Evolutionary conservation across 2,888 invertebrate species (phyloP), one percentile per base, ranked within the genome.

Genomic region (Pristionchus maxplancki): DNA sequence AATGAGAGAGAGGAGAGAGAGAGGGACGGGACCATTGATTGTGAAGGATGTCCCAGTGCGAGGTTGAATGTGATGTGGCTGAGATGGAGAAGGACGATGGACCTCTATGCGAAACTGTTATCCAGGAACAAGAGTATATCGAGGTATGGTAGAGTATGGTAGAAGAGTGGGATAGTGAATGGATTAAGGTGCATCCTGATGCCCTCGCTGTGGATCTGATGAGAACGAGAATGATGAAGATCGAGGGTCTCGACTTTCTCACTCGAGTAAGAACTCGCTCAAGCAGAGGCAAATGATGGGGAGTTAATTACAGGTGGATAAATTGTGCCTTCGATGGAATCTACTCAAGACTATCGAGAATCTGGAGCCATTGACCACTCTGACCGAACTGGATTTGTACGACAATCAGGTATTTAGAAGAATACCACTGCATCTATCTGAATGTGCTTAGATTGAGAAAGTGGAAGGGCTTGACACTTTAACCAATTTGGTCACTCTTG

Each of bases 321-420:
- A 96, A 89, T 95, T 99, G 58, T 98, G 97, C 94, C 96, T 99
- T 87, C 96, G 98, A 81, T 99, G 99, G 97, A 99, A 99, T 95
- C 96, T 98, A 20, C 97, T 99, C 37, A 98, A 97, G 95, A 97
- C 97, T 95, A 98, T 99, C 92, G 98, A 99, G 95, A 98, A 98
- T 94, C 95, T 99, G 58, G 95, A 96, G 88, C 96, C 96, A 1
- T 95, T 99, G 71, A 91, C 91, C 44, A 92, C 92, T 5, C 96
- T 99, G 31, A 96, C 96, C n/a, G 98, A 98, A 94, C 95, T 99
- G 86, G 99, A 99, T 94, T 95, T 99, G 8, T 98, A 99, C 95
- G 99, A 99, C 95, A 99, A 99, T 95, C 98, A 98, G 96, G 97
- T 99, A 58, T 86, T 44, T n/a, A n/a, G n/a, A n/a, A n/a, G 37